Conservation (phyloP, 2,113 vertebrate genomes). For the Pleuronectes platessa region DNA sequence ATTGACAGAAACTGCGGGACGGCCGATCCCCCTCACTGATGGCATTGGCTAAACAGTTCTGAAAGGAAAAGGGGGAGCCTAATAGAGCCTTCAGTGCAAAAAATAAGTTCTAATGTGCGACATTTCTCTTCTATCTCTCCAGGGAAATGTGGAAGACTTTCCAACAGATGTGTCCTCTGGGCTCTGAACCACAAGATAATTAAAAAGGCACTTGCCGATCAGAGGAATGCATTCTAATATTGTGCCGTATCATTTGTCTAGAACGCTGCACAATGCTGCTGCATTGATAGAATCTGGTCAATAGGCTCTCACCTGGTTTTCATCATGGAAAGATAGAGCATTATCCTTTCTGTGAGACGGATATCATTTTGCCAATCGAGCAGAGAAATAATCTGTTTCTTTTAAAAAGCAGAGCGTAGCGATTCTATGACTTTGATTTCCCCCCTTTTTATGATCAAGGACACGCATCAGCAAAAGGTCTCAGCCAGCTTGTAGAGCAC, state of each 20-base stretch:
- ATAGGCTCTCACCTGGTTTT: slow-evolving; percentile 42
- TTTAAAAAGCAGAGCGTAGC: neutral
- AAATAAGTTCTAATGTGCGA: slow-evolving; percentile 61
- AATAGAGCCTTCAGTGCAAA: slow-evolving; percentile 56
- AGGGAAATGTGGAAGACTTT: slow-evolving; percentile 68
- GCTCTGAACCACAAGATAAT: slow-evolving; percentile 75
- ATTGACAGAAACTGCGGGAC: slow-evolving; percentile 70
- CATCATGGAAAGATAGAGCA: slow-evolving; percentile 21
- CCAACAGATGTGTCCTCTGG: slow-evolving; percentile 73
- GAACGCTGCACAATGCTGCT: slow-evolving; percentile 48
- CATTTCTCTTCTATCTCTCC: slow-evolving; percentile 57
- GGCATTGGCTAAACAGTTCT: slow-evolving; percentile 42
- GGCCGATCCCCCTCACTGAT: slow-evolving; percentile 50
- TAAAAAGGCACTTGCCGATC: slow-evolving; percentile 74
- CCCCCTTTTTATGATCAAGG: slow-evolving; percentile 10
- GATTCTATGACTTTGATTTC: slow-evolving; percentile 6
- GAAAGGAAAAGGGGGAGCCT: slow-evolving; percentile 37
- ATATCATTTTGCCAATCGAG: slow-evolving; percentile 32
- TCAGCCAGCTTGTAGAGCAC: neutral
- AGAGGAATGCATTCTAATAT: slow-evolving; percentile 66
- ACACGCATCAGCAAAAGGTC: neutral
- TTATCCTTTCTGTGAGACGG: slow-evolving; percentile 18
- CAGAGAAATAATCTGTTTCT: slow-evolving; percentile 3
- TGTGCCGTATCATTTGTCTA: slow-evolving; percentile 39
- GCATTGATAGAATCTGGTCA: slow-evolving; percentile 51